phyloP scores from a whole-genome alignment of 2,797 vertebrate genomes.

The Cyprinella venusta region DNA sequence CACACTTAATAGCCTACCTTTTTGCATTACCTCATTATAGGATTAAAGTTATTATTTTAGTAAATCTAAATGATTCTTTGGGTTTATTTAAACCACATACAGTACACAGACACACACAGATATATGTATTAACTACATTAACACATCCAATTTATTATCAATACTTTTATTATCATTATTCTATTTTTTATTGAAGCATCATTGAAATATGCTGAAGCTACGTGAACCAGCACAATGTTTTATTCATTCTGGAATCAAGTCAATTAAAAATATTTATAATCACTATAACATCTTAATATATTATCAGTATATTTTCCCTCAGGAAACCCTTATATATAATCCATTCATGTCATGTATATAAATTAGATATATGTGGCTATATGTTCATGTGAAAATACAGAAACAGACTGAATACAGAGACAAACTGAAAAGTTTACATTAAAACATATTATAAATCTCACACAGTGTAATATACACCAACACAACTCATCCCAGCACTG shows the following conservation, averaged over 20 bases:
- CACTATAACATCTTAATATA: conserved; percentile 36
- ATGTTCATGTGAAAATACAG: conserved; percentile 71
- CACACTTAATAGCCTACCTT: background rate
- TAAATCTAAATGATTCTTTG: background rate
- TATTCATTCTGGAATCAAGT: conserved; percentile 62
- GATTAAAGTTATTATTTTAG: background rate
- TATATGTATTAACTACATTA: background rate
- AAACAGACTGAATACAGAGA: conserved; percentile 65
- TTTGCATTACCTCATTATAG: background rate
- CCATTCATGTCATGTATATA: conserved; percentile 79
- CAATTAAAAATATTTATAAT: conserved; percentile 42
- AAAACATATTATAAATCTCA: conserved; percentile 66
- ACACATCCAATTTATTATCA: background rate
- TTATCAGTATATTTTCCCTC: conserved; percentile 62
- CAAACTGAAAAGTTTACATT: conserved; percentile 76
- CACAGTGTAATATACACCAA: conserved; percentile 88
- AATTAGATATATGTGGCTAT: conserved; percentile 74
- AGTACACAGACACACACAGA: background rate
- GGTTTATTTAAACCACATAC: background rate
- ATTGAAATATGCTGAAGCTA: conserved; percentile 26
- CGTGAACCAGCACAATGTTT: conserved; percentile 45
- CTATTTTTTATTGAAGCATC: background rate
- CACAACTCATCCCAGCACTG: conserved; percentile 70
- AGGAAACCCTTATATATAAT: conserved; percentile 72
- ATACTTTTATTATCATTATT: background rate